Evolutionary conservation across 2,888 invertebrate genomes (phyloP).

Genomic region (Eupithecia subumbrata): DNA sequence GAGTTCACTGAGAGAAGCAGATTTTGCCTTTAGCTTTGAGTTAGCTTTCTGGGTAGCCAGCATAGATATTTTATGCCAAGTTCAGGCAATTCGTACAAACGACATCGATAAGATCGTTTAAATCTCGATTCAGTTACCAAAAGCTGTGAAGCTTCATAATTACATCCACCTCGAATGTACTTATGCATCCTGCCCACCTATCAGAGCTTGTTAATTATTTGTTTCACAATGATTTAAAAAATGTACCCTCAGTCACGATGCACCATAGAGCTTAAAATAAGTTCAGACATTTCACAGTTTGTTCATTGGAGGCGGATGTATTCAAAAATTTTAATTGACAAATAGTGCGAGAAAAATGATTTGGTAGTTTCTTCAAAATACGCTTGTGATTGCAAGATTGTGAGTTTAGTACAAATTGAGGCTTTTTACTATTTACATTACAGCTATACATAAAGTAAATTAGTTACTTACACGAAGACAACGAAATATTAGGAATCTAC

Average conservation of each 20-base stretch:
- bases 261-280: not conserved
- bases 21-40: not conserved
- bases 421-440: conserved; percentile 11
- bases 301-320: conserved; percentile 3
- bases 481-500: not conserved
- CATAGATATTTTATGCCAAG: not conserved
- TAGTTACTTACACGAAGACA: conserved; percentile 2
- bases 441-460: not conserved
- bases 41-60: not conserved
- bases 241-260: not conserved
- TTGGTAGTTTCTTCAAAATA: not conserved
- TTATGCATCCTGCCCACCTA: not conserved
- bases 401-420: conserved; percentile 11
- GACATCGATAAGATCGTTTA: not conserved
- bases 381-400: conserved; percentile 16
- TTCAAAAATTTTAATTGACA: conserved; percentile 29
- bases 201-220: not conserved
- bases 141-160: not conserved
- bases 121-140: not conserved
- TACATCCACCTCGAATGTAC: not conserved
- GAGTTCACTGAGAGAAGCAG: not conserved
- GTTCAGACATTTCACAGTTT: not conserved
- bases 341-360: conserved; percentile 18
- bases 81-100: not conserved
- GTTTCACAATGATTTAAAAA: not conserved